These are phyloP conservation scores for Myiotriccus ornatus DNA, from an alignment of 2,797 vertebrate species.

Conservation along the genomic window DNA sequence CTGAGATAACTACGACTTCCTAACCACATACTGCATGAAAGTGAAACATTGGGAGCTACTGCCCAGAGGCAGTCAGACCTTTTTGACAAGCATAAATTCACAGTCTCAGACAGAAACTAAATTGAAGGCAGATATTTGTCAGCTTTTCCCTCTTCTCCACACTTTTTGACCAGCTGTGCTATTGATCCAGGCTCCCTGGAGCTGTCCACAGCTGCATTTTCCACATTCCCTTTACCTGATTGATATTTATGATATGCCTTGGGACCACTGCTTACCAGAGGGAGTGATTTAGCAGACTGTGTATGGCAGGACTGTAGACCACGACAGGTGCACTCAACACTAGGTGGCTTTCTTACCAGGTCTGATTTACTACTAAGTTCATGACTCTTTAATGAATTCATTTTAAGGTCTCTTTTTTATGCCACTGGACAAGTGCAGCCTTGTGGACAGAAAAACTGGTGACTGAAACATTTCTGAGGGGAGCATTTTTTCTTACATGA, in stretches of 20 bases:
- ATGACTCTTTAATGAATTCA: neutral
- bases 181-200: neutral
- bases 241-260: neutral
- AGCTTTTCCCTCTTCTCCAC: neutral
- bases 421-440: neutral
- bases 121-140: constrained; percentile 13
- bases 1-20: neutral
- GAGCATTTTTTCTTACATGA: neutral
- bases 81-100: constrained; percentile 5
- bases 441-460: neutral
- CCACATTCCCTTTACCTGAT: neutral
- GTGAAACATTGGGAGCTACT: neutral
- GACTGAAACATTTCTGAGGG: neutral
- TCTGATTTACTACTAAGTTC: neutral
- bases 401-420: neutral
- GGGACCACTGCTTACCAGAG: neutral
- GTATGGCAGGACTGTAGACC: neutral
- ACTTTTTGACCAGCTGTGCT: neutral
- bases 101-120: neutral
- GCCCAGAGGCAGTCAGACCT: neutral
- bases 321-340: neutral
- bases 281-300: neutral
- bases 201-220: neutral
- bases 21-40: neutral
- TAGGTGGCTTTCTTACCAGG: neutral